Percentiles rank a stretch among this genome's conserved stretches.
These are phyloP conservation scores for Caenorhabditis wallacei DNA, from an alignment of 2,888 invertebrate species.

Conservation along the genomic window DNA sequence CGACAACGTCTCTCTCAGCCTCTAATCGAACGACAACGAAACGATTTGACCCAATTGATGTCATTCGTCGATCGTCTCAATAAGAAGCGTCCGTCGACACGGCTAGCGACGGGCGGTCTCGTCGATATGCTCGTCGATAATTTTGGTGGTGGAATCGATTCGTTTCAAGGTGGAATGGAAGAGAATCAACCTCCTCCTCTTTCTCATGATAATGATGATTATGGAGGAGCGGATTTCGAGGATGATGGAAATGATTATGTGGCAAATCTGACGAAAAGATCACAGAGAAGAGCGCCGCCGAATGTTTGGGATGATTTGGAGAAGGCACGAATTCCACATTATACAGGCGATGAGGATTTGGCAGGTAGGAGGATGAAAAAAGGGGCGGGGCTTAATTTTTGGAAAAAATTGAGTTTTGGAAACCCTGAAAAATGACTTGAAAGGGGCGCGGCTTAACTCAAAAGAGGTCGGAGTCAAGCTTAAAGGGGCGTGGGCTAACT, in stretches of 20 bases:
- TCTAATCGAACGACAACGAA: conserved; percentile 40
- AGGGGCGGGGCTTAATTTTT: not conserved
- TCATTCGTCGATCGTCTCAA: conserved; percentile 54
- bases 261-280: conserved; percentile 23
- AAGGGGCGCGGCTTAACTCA: too few relatives aligned
- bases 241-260: conserved; percentile 49
- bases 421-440: too few relatives aligned
- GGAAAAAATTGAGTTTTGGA: not conserved
- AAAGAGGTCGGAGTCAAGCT: too few relatives aligned
- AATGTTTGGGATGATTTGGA: conserved; percentile 47
- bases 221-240: conserved; percentile 25
- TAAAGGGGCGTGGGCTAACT: too few relatives aligned
- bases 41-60: conserved; percentile 43
- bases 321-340: conserved; percentile 5
- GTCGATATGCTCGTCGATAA: conserved; percentile 57
- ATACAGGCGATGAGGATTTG: conserved; percentile 47
- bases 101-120: conserved; percentile 35
- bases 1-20: conserved; percentile 9
- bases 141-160: not conserved
- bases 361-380: not conserved
- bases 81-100: conserved; percentile 57
- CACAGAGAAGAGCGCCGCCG: conserved; percentile 4
- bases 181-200: too few relatives aligned
- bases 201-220: too few relatives aligned
- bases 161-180: not conserved